Evolutionary conservation across 2,888 invertebrate genomes (phyloP), one percentile per base, ranked within the genome.

Genomic region (Aphidius colemani): DNA sequence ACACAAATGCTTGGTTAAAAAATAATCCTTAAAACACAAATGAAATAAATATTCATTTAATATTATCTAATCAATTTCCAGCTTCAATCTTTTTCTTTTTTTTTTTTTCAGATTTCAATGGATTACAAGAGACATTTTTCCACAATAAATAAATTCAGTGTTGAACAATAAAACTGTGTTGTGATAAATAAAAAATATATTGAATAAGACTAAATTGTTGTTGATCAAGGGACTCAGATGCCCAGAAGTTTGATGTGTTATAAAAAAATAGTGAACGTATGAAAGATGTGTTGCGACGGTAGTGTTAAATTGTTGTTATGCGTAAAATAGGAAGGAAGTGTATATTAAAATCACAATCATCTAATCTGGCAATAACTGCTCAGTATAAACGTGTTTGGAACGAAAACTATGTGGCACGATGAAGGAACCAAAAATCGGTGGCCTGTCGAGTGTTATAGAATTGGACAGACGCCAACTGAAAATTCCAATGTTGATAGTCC

Each of bases 351-450:
- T 65, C 61, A 63, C 50, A 46, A 61, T 64, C 63, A 66, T 63
- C 67, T 67, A 66, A 65, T 67, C 58, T 64, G 65, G 65, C 62
- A 64, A 63, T 64, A 63, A 60, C 62, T 62, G 61, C 56, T 57
- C 44, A 66, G 56, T 57, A 49, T 53, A 57, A 61, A 64, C 58
- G 67, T 64, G 64, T 61, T 69, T 70, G 68, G 72, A 73, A 72
- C 74, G 75, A 78, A 76, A 79, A 74, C 75, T 78, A 79, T 79
- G 78, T 74, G 73, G 76, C 71, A 75, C 65, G 76, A 79, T 78
- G 79, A 77, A 69, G 75, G 73, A 76, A 74, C 76, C 70, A 75
- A 78, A 74, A 78, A 76, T 75, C 74, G 75, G 74, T 75, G 77
- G 75, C 73, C 68, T 66, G 64, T 66, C 67, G 61, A 66, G 65